Evolutionary conservation across 2,888 invertebrate species (phyloP).

Genomic region (Cryptus armator): DNA sequence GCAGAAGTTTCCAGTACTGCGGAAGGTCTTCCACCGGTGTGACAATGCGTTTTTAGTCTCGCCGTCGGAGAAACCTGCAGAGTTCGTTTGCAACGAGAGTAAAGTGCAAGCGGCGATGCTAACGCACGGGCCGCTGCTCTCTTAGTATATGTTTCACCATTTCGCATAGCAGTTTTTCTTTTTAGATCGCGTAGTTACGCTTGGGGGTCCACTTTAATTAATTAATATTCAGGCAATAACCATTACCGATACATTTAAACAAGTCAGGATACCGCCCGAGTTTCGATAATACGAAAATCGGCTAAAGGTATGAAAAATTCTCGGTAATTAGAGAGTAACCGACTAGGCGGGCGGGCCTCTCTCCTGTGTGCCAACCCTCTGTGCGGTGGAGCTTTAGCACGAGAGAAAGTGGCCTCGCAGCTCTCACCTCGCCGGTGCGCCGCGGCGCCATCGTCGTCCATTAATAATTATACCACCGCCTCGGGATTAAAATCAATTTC

Average conservation of each 20-base stretch:
- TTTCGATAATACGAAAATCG: constrained; percentile 75
- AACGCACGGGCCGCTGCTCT: constrained; percentile 25
- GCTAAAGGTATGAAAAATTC: constrained; percentile 76
- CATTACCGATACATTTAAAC: constrained; percentile 74
- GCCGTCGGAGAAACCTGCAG: constrained; percentile 16
- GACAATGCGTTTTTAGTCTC: constrained; percentile 48
- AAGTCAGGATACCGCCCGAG: constrained; percentile 66
- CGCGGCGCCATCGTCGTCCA: constrained; percentile 69
- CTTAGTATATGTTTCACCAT: constrained; percentile 39
- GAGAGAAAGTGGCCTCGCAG: constrained; percentile 46
- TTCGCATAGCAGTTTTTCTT: constrained; percentile 40
- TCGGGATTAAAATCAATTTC: constrained; percentile 78
- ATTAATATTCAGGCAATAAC: constrained; percentile 78
- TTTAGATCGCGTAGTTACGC: constrained; percentile 9
- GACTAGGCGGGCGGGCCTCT: constrained; percentile 29
- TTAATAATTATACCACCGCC: constrained; percentile 73
- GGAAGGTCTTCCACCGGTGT: background rate
- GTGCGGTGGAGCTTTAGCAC: constrained; percentile 15
- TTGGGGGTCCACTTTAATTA: constrained; percentile 71
- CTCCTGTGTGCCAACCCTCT: background rate
- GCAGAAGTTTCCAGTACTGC: constrained; percentile 26
- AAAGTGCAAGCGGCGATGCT: constrained; percentile 45
- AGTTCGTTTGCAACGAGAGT: constrained; percentile 30
- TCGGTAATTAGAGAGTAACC: constrained; percentile 77
- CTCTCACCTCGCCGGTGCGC: background rate